A percentile compares a stretch with the other conserved stretches of the same genome.
Conservation (phyloP, 2,888 invertebrate genomes). For the Heliconius cydno region DNA sequence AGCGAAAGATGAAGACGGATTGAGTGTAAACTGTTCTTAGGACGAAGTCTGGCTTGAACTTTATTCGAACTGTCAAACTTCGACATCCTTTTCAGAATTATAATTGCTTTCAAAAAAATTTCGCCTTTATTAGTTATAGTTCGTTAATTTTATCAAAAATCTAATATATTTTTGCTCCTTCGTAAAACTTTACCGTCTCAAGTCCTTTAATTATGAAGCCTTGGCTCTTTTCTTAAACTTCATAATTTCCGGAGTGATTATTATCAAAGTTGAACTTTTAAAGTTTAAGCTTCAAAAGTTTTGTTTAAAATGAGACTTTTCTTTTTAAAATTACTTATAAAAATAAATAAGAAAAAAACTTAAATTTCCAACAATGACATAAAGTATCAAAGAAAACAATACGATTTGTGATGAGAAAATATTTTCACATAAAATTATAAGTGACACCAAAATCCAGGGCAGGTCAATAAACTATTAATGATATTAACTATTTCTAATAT, state of each 20-base stretch:
- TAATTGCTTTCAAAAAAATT: slow-evolving; percentile 34
- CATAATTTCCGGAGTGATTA: slow-evolving; percentile 14
- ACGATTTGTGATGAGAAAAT: background rate
- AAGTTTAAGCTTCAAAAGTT: slow-evolving; percentile 18
- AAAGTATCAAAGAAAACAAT: background rate
- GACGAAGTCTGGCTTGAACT: slow-evolving; percentile 24
- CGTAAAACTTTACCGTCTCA: background rate
- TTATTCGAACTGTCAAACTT: slow-evolving; percentile 37
- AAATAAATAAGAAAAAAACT: background rate
- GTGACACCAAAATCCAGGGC: background rate
- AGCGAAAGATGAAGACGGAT: slow-evolving; percentile 36
- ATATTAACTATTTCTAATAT: background rate
- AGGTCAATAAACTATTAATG: background rate
- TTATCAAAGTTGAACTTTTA: slow-evolving; percentile 9
- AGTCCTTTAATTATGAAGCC: slow-evolving; percentile 7
- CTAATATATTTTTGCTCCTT: slow-evolving; percentile 7
- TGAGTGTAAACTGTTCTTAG: slow-evolving; percentile 34
- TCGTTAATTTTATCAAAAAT: slow-evolving; percentile 11
- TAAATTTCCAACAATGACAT: background rate
- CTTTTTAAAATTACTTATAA: background rate
- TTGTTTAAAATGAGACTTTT: slow-evolving; percentile 8
- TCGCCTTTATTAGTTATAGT: slow-evolving; percentile 14
- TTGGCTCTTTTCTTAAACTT: slow-evolving; percentile 7
- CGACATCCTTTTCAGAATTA: slow-evolving; percentile 21
- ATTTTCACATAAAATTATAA: background rate